These are phyloP conservation scores for Apamea crenata DNA, from an alignment of 2,888 invertebrate genomes.

Conservation along the genomic window DNA sequence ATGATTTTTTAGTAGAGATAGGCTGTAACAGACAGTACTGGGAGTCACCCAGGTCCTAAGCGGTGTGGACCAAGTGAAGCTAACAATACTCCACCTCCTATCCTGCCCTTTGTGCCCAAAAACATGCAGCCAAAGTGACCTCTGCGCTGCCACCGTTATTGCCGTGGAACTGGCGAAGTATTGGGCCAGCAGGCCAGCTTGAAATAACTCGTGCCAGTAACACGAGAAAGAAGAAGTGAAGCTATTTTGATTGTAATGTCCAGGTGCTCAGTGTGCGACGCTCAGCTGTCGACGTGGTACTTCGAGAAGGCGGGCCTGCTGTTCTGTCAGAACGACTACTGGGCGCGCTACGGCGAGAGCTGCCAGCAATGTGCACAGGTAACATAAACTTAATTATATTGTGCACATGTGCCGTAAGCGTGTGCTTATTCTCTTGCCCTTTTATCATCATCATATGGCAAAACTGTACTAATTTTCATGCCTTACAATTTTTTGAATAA, in stretches of 20 bases:
- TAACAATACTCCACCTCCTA: too few species aligned
- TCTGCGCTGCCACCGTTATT: neutral
- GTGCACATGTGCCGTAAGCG: too few species aligned
- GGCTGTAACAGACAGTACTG: neutral
- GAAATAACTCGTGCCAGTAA: neutral
- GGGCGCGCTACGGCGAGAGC: constrained; percentile 96
- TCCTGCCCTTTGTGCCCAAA: too few species aligned
- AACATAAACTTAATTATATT: constrained; percentile 36
- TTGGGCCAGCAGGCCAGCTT: neutral
- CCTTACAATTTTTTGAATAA: too few species aligned
- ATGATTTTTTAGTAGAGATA: neutral
- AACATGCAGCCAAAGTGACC: neutral
- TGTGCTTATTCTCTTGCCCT: neutral
- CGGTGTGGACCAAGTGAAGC: too few species aligned
- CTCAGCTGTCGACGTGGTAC: constrained; percentile 96
- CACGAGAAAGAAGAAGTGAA: neutral
- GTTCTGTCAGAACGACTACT: constrained; percentile 97
- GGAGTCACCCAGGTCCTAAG: too few species aligned
- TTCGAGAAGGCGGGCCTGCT: constrained; percentile 97
- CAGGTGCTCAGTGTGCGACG: constrained; percentile 97
- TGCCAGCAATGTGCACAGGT: constrained; percentile 97
- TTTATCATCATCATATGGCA: neutral
- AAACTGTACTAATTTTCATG: too few species aligned
- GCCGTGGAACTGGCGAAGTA: neutral
- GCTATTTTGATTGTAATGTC: neutral